Evolutionary conservation across 2,888 invertebrate genomes (phyloP), one percentile per base, ranked within the genome.

Genomic region (Patella depressa): DNA sequence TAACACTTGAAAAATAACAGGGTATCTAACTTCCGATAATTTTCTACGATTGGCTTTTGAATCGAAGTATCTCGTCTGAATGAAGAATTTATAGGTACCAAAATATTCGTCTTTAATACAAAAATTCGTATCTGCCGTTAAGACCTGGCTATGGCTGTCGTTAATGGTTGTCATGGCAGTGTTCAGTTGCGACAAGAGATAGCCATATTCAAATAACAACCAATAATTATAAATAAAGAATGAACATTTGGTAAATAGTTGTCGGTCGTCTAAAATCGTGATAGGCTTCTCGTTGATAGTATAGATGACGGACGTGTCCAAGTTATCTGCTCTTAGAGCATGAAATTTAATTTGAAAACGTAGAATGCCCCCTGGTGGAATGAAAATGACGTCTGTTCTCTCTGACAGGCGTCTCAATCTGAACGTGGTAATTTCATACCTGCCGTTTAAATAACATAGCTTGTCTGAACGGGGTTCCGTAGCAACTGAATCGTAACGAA

Each of bases 151-250:
- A 2, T 24, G 19, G 24, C 24, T 19, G 19, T 19, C n/a, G 12
- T 65, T 12, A 65, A 12, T 12, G 2, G 12, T 24, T 2, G 11
- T 65, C 19, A 24, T 24, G 65, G 3, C 24, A 65, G 3, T 5
- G 12, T 65, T 24, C 3, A 65, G 65, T 24, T 65, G 65, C 3
- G 19, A 24, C 24, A 65, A 24, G 19, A 65, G 24, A 65, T 65
- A 65, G 3, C 65, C 65, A 14, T 65, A 65, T 19, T 65, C 19
- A 65, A 65, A 65, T 15, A 65, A 24, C 24, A 65, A 4, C 65
- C 65, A 65, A 19, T 65, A 65, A 24, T 65, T 19, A 19, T 65
- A 65, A 24, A 65, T 24, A 65, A 65, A 65, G 65, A 65, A 65
- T 9, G 65, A 65, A 65, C 65, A 65, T 65, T 65, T 65, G 24